Conservation (phyloP, 2,113 vertebrate genomes). For the Gymnobelideus leadbeateri region DNA sequence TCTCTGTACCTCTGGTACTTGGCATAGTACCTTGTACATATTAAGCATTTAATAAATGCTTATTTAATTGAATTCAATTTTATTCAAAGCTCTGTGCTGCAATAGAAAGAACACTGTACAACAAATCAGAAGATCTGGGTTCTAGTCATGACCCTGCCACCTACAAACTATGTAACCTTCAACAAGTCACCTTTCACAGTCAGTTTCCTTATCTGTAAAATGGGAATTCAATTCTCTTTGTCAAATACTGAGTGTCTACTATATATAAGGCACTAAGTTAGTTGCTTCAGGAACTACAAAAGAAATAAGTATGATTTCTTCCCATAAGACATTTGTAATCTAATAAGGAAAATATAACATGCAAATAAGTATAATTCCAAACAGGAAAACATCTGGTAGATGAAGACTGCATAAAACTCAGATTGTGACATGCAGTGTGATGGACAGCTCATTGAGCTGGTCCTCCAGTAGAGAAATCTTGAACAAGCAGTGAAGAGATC, state of each 20-base stretch:
- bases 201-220: not conserved
- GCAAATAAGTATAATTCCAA: not conserved
- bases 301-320: not conserved
- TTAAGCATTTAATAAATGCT: not conserved
- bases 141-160: not conserved
- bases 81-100: not conserved
- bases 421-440: not conserved
- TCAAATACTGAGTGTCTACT: not conserved
- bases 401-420: not conserved
- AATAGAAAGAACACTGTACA: not conserved
- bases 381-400: not conserved
- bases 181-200: not conserved
- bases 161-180: not conserved
- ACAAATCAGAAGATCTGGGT: not conserved
- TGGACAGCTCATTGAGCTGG: not conserved
- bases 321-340: not conserved
- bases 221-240: not conserved
- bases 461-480: not conserved
- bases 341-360: not conserved
- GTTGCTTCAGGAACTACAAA: not conserved
- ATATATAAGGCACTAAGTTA: not conserved
- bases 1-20: not conserved
- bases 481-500: not conserved
- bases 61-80: not conserved
- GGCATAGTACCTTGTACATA: not conserved